Conservation (phyloP, 1,140 invertebrate species). For the Aphaenogaster floridana region DNA sequence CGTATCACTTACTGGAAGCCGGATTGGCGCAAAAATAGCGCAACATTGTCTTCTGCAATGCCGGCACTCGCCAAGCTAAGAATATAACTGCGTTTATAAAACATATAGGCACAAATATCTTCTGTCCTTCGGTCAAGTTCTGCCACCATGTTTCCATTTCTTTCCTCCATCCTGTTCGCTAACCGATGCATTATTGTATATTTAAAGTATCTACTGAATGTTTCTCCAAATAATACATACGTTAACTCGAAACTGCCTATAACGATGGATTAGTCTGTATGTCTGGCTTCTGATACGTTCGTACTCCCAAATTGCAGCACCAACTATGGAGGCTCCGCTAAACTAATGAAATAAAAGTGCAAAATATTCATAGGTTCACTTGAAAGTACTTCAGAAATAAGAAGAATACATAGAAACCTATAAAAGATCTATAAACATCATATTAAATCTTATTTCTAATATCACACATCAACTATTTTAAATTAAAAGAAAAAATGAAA, state of each 20-base stretch:
- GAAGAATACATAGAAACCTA: slow-evolving; percentile 17
- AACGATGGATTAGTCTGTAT: slow-evolving; percentile 87
- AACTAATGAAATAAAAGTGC: slow-evolving; percentile 87
- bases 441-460: not conserved
- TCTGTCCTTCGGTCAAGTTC: slow-evolving; percentile 91
- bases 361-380: slow-evolving; percentile 29
- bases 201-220: slow-evolving; percentile 50
- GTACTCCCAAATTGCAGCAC: slow-evolving; percentile 95
- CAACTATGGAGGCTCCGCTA: slow-evolving; percentile 90
- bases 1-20: slow-evolving; percentile 89
- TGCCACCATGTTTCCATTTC: slow-evolving; percentile 92
- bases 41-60: slow-evolving; percentile 92
- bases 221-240: slow-evolving; percentile 78
- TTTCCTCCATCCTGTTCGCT: slow-evolving; percentile 87
- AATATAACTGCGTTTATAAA: slow-evolving; percentile 94
- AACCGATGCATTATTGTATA: slow-evolving; percentile 66
- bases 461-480: not conserved
- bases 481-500: slow-evolving; percentile 31
- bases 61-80: slow-evolving; percentile 93
- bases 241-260: slow-evolving; percentile 84
- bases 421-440: not conserved
- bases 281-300: slow-evolving; percentile 92
- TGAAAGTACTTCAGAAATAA: slow-evolving; percentile 53
- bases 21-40: slow-evolving; percentile 95
- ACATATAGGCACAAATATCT: slow-evolving; percentile 93